Evolutionary conservation across 1,140 invertebrate genomes (phyloP), one percentile per base, ranked within the genome.

Genomic region (Drosophila ogumai): DNA sequence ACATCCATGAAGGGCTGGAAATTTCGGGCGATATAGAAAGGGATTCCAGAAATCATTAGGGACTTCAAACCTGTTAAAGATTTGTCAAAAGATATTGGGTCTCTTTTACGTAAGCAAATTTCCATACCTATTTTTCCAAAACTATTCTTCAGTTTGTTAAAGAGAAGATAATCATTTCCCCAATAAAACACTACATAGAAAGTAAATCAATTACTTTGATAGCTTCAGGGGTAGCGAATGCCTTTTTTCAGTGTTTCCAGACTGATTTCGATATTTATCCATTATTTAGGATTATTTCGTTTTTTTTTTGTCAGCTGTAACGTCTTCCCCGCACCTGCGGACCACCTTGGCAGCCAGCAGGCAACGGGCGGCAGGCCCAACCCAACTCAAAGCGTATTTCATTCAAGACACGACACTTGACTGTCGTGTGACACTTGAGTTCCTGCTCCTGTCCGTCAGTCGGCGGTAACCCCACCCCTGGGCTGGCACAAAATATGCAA

Each of bases 321-420:
- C 19, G 50, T 22, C 25, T 31, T 58, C 13, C 28, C 36, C 25
- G 49, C 43, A 65, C 50, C 43, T 41, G 46, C 47, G 25, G 49
- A 0, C 49, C 49, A 34, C 31, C 49, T 52, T 34, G 49, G 44
- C 19, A 22, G 19, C 10, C 43, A 9, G 44, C 44, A 46, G 12
- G 13, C 44, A 3, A n/a, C 31, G 3, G 15, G 19, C 52, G 28
- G 22, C 22, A 25, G 44, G 17, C 61, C 44, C 44, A 79, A 81
- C 81, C 81, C 74, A 75, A 71, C 81, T 85, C 81, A 85, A 85
- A 77, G 79, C 61, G 66, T 78, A 81, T 86, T 85, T 86, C 78
- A 78, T 81, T 75, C 78, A 80, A 85, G 84, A 81, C 84, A 73
- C 79, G 82, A 85, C 82, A 85, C 82, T 85, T 85, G 82, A 85